Evolutionary conservation across 2,888 invertebrate species (phyloP), one percentile per base, ranked within the genome.

Genomic region (Acanthosepion lycidas): DNA sequence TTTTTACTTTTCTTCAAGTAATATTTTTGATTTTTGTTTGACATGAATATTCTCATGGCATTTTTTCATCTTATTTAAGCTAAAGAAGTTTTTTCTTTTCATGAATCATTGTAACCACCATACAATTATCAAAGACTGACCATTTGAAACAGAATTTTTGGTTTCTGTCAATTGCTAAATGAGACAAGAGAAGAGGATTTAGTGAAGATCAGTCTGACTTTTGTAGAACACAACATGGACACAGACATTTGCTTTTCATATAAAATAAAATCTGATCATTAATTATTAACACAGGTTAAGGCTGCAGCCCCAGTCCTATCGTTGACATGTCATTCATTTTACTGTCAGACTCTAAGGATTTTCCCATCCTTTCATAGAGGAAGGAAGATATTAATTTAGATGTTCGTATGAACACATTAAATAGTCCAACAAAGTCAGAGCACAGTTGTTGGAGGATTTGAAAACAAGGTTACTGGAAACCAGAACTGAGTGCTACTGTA

Each of bases 161-260:
- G 78, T 78, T 78, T 78, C n/a, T 78, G 78, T 78, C 78, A 78
- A 78, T 78, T 33, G 33, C n/a, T n/a, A 78, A 78, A 78, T 78
- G 78, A 78, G 59, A 59, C 59, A 59, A 78, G 78, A 78, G n/a
- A n/a, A 33, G 78, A 78, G 78, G 78, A 78, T 33, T 78, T 78
- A 78, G 78, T 33, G 15, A 78, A n/a, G n/a, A 78, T 78, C 78
- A 78, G 78, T 78, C 78, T 78, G 78, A 78, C 78, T 78, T 78
- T 78, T 78, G 33, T 78, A 78, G 78, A 78, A 78, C 78, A 78
- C 78, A 78, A 78, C 78, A 78, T 78, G 78, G 78, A 78, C 78
- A 78, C 78, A 78, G n/a, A 78, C 78, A 78, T 78, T 78, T 78
- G 78, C 78, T 78, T 78, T 78, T 78, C 78, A 78, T 78, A 78